Percentiles rank a stretch among this genome's conserved stretches.
phyloP scores from a whole-genome alignment of 2,113 vertebrate species.

The Heterochromis multidens region DNA sequence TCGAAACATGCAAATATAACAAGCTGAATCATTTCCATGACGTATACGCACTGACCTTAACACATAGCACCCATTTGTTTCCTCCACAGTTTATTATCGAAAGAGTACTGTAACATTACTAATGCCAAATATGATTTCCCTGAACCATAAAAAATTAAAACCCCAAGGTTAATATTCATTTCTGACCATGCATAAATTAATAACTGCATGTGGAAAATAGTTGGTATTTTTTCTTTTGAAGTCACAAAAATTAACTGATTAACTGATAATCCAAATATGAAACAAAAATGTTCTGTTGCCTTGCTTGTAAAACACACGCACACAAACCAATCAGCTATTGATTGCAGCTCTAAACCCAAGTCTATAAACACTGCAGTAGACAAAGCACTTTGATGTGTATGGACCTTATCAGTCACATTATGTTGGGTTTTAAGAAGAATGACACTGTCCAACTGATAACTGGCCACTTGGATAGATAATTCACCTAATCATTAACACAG shows the following conservation, averaged over 20 bases:
- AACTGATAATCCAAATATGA: not conserved
- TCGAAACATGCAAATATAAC: not conserved
- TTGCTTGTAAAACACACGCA: not conserved
- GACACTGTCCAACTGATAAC: not conserved
- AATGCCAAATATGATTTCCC: not conserved
- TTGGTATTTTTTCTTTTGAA: fast-evolving
- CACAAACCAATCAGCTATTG: not conserved
- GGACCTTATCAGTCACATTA: not conserved
- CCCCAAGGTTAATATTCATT: fast-evolving
- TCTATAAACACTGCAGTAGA: not conserved
- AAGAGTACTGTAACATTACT: not conserved
- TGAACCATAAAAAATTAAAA: too few relatives aligned
- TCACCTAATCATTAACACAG: not conserved
- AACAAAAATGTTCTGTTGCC: not conserved
- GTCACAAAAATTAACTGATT: not conserved
- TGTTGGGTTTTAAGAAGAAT: not conserved
- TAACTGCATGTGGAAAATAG: not conserved
- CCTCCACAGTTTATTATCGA: not conserved
- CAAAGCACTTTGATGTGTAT: not conserved
- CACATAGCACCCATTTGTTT: too few relatives aligned
- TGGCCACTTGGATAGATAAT: slow-evolving; percentile 11
- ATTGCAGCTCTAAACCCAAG: not conserved
- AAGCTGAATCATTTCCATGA: not conserved
- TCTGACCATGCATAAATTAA: not conserved
- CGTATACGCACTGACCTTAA: too few relatives aligned